A percentile compares a stretch with the other conserved stretches of the same genome.
Conservation (phyloP, 2,113 vertebrate species). For the Istiophorus platypterus region DNA sequence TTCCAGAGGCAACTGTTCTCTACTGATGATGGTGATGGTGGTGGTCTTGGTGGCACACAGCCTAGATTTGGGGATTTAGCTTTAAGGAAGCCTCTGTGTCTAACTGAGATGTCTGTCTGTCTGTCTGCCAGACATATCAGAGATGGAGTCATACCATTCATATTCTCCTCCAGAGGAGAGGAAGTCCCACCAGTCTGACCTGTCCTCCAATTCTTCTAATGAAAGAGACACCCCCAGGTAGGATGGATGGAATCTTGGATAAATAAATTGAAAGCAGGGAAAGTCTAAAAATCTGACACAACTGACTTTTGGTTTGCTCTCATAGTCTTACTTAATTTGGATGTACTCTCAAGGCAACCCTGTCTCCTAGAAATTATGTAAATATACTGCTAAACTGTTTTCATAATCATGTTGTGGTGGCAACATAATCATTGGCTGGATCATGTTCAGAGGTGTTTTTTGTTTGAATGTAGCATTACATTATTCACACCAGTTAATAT, state of each 20-base stretch:
- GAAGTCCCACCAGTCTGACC: constrained; percentile 89
- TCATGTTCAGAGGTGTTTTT: too few relatives aligned
- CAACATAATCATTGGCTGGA: too few relatives aligned
- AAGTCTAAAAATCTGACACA: neutral
- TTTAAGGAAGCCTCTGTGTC: constrained; percentile 12
- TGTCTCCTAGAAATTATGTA: neutral
- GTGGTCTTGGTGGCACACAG: neutral
- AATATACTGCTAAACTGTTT: too few relatives aligned
- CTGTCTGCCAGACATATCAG: constrained; percentile 89
- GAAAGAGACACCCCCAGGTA: constrained; percentile 90
- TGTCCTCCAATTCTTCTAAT: constrained; percentile 92
- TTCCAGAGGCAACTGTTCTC: neutral
- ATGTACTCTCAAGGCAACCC: neutral
- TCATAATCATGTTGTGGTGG: too few relatives aligned
- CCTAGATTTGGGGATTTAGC: neutral
- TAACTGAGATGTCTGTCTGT: constrained; percentile 27
- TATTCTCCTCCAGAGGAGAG: constrained; percentile 91
- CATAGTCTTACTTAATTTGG: neutral
- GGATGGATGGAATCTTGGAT: neutral
- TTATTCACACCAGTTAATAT: too few relatives aligned
- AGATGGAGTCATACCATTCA: constrained; percentile 94
- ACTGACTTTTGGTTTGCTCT: neutral
- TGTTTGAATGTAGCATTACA: too few relatives aligned
- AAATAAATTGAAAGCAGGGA: neutral
- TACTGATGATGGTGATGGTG: constrained; percentile 7